Conservation (phyloP, 1,140 invertebrate species). For the Babylonia areolata region DNA sequence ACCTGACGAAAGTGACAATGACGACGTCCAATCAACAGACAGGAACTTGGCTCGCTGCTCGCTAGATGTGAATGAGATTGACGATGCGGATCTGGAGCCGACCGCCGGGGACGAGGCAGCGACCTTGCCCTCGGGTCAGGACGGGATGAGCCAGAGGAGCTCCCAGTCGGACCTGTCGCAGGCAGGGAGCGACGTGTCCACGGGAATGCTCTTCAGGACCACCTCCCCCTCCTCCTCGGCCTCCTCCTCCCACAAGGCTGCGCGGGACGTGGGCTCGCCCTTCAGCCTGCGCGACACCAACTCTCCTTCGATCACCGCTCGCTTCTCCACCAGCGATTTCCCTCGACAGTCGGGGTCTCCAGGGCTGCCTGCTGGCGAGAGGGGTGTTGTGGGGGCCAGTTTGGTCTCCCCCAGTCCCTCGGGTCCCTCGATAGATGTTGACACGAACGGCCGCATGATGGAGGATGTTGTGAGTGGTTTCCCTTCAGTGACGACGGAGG, state of each 20-base stretch:
- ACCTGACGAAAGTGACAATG: background rate
- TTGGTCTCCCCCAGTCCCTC: too few species aligned
- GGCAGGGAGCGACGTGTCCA: slow-evolving; percentile 26
- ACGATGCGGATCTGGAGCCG: background rate
- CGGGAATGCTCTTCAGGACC: background rate
- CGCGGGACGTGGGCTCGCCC: background rate
- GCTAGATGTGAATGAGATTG: background rate
- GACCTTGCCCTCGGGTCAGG: background rate
- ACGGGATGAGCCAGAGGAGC: slow-evolving; percentile 56
- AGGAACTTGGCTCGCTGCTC: background rate
- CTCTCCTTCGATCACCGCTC: too few species aligned
- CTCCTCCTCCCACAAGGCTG: background rate
- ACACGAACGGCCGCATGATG: too few species aligned
- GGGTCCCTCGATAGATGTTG: too few species aligned
- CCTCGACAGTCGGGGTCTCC: background rate
- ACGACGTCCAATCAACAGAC: background rate
- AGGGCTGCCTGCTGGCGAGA: background rate
- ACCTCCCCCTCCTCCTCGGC: slow-evolving; percentile 31
- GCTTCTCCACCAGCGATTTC: background rate
- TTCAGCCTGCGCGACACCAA: background rate
- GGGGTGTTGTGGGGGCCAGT: too few species aligned
- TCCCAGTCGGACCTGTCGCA: slow-evolving; percentile 62
- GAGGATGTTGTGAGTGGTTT: too few species aligned
- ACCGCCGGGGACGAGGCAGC: background rate
- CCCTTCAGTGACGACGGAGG: too few species aligned